Evolutionary conservation across 2,888 invertebrate genomes (phyloP).

Genomic region (Blomia tropicalis): DNA sequence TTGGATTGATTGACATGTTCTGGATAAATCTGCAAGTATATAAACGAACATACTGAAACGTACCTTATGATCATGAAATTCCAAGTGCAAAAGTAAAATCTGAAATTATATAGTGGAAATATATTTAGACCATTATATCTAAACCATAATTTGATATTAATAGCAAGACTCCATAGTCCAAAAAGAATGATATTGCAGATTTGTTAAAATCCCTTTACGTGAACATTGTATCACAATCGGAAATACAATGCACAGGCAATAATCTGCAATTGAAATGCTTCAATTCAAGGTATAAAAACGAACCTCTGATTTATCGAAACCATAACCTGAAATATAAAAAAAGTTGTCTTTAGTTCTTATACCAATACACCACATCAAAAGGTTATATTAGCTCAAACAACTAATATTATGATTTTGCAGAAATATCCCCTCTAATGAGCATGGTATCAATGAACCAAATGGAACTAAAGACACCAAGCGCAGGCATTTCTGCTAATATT

Average conservation of each 20-base stretch:
- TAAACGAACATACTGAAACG: constrained; percentile 4
- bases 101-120: background rate
- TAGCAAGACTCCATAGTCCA: background rate
- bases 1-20: background rate
- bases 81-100: background rate
- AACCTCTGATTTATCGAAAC: background rate
- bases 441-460: background rate
- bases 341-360: background rate
- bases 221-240: background rate
- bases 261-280: background rate
- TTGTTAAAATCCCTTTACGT: background rate
- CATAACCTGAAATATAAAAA: background rate
- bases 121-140: background rate
- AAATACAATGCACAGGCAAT: background rate
- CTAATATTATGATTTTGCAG: background rate
- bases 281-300: background rate
- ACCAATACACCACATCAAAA: background rate
- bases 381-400: constrained; percentile 1
- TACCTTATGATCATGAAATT: background rate
- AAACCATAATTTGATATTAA: background rate
- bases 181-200: background rate
- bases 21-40: constrained; percentile 1
- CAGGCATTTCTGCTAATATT: constrained; percentile 8
- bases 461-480: background rate
- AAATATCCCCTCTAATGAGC: constrained; percentile 1